Base-by-base conservation (phyloP, 2,888 invertebrate genomes). In the Drosophila melanosoma region DNA sequence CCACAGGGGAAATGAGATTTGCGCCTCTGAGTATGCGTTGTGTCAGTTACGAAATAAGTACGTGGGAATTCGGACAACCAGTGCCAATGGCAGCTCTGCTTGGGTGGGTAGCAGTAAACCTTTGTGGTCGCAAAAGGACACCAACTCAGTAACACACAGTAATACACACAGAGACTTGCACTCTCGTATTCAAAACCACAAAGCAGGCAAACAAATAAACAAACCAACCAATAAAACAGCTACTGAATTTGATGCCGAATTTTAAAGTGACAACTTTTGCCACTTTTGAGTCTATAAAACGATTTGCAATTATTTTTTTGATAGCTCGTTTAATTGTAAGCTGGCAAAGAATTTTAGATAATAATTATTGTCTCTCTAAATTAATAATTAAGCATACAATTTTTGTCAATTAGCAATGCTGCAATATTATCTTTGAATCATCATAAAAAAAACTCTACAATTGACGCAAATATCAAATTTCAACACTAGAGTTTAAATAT, bases 1-100 rank as follows among this genome's bases (percentile, higher is more conserved):
- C 84, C 88, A 79, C 83, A 79, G 70, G 83, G 84, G 84, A 85
- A 85, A 87, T 87, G 83, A 85, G 84, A 85, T 85, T 85, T 87
- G 86, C 79, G 88, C 81, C 86, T 75, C 80, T 54, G 87, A 79
- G 66, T 69, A 63, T 80, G 84, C 81, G 79, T 73, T 70, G 84
- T 84, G 87, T 87, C 85, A 87, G 83, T 87, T 84, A 84, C 81
- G 40, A 69, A 81, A 77, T 80, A 74, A 79, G 72, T 76, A 76
- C 78, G 78, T 78, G 78, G 79, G 78, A 79, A 78, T 79, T 78
- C 65, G 75, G 75, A 79, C 79, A 78, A 62, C 58, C 76, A 75
- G 54, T 54, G 74, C 53, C 79, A 38, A 68, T 52, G 61, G 42
- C 45, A 11, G 15, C 4, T n/a, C 32, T 10, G 15, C 40, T n/a